A percentile compares a stretch with the other conserved stretches of the same genome.
These are phyloP conservation scores for Trichopoda pennipes DNA, from an alignment of 2,888 invertebrate genomes.

Conservation along the genomic window DNA sequence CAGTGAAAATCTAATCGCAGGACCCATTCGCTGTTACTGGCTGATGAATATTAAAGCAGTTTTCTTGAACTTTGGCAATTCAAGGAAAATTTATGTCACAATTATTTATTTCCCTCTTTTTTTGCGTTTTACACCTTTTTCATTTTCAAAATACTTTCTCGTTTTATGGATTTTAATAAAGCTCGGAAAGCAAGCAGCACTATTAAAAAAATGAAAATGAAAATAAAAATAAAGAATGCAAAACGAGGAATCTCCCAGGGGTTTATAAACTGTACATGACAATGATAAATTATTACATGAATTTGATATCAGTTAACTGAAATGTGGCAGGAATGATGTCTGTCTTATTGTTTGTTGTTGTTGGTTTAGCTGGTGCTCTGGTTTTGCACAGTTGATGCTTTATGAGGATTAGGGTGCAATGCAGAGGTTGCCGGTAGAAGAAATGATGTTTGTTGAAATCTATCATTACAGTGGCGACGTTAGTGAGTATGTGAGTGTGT, in stretches of 20 bases:
- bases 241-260: constrained; percentile 47
- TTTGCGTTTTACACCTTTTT: constrained; percentile 50
- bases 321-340: constrained; percentile 4
- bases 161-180: constrained; percentile 61
- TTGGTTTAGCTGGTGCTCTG: background rate
- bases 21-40: too few species aligned
- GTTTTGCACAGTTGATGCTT: background rate
- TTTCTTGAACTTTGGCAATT: constrained; percentile 1
- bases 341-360: background rate
- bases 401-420: constrained; percentile 30
- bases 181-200: constrained; percentile 25
- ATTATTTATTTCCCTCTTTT: constrained; percentile 1
- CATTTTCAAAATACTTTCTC: constrained; percentile 55
- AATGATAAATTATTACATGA: constrained; percentile 69
- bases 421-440: background rate
- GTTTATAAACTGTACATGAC: constrained; percentile 65
- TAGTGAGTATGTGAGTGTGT: background rate
- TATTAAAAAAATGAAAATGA: background rate
- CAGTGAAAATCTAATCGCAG: too few species aligned
- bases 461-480: constrained; percentile 13
- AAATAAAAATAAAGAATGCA: constrained; percentile 9
- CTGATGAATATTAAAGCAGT: background rate
- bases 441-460: constrained; percentile 45
- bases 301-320: constrained; percentile 59
- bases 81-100: constrained; percentile 22